Conservation (phyloP, 1,140 invertebrate genomes). For the Lucilia cuprina region DNA sequence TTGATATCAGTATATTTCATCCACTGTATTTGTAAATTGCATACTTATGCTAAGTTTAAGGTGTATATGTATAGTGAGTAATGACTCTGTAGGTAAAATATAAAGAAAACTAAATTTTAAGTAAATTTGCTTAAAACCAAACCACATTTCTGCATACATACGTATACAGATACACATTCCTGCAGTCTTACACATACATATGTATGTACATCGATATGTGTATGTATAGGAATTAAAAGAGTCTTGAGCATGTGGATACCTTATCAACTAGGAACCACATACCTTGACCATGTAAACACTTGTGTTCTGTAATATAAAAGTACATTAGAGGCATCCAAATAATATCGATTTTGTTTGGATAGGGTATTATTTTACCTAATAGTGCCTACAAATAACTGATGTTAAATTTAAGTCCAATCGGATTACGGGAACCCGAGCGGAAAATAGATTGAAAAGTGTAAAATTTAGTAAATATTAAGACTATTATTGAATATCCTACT, state of each 20-base stretch:
- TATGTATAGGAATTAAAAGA: background rate
- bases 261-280: background rate
- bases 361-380: too few species aligned
- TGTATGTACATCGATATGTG: background rate
- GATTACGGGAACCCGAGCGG: too few species aligned
- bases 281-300: constrained; percentile 27
- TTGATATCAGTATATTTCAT: too few species aligned
- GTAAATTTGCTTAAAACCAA: constrained; percentile 11
- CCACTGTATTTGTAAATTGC: background rate
- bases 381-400: too few species aligned
- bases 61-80: background rate
- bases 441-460: too few species aligned
- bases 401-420: too few species aligned
- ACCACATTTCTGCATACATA: background rate
- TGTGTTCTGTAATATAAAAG: background rate
- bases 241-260: background rate
- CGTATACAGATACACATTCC: background rate
- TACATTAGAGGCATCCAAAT: too few species aligned
- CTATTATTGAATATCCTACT: too few species aligned
- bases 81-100: background rate
- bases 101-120: constrained; percentile 9
- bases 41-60: background rate
- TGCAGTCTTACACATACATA: background rate
- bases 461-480: too few species aligned
- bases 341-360: too few species aligned